Conservation (phyloP, 1,140 invertebrate species). For the Eupeodes corollae region DNA sequence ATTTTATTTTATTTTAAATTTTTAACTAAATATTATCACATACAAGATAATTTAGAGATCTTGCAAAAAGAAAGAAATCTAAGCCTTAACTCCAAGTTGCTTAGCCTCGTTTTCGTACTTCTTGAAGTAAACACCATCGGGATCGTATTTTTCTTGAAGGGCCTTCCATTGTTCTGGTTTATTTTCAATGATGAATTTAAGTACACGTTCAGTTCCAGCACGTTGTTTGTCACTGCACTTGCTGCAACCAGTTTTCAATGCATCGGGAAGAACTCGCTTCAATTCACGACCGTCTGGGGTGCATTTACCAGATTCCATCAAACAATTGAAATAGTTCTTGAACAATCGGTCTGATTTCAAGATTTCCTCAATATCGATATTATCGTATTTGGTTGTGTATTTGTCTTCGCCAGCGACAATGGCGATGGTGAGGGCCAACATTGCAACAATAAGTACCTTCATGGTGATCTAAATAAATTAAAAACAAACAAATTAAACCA, state of each 20-base stretch:
- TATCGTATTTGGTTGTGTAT: slow-evolving; percentile 63
- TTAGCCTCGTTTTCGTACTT: slow-evolving; percentile 44
- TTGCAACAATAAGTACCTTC: slow-evolving; percentile 10
- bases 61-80: slow-evolving; percentile 13
- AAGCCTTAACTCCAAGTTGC: slow-evolving; percentile 24
- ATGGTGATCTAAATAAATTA: slow-evolving; percentile 16
- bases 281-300: slow-evolving; percentile 58
- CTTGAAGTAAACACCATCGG: slow-evolving; percentile 43
- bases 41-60: slow-evolving; percentile 14
- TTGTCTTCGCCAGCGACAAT: slow-evolving; percentile 40
- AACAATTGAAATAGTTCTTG: slow-evolving; percentile 52
- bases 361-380: slow-evolving; percentile 56
- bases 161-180: slow-evolving; percentile 45
- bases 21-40: slow-evolving; percentile 13
- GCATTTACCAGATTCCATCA: slow-evolving; percentile 54
- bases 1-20: not conserved
- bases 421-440: slow-evolving; percentile 32
- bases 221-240: slow-evolving; percentile 51
- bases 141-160: slow-evolving; percentile 48
- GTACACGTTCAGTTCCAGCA: slow-evolving; percentile 41
- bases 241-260: slow-evolving; percentile 46
- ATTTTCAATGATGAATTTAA: slow-evolving; percentile 43
- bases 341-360: slow-evolving; percentile 54
- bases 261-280: slow-evolving; percentile 54
- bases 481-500: slow-evolving; percentile 1